A percentile compares a stretch with the other conserved stretches of the same genome.
Conservation (phyloP, 30 jellyfish, hydroid and myxozoan genomes). For the Morbakka virulenta region DNA sequence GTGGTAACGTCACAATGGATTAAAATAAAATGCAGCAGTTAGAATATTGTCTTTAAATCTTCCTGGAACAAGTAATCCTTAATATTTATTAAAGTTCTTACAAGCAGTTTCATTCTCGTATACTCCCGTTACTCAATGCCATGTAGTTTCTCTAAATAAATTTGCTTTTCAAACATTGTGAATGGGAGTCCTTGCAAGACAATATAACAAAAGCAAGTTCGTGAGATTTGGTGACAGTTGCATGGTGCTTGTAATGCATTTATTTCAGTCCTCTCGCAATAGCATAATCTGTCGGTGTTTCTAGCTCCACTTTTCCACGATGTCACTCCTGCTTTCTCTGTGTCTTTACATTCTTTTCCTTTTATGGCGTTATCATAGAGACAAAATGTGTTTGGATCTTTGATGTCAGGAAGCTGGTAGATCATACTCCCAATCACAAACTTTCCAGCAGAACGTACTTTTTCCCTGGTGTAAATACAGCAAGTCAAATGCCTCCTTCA, state of each 20-base stretch:
- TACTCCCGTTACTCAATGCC: not conserved
- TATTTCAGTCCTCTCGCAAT: not conserved
- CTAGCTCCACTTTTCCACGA: not conserved
- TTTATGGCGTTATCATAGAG: not conserved
- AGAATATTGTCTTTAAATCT: not conserved
- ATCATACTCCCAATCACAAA: too few relatives aligned
- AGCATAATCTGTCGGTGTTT: not conserved
- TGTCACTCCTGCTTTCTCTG: not conserved
- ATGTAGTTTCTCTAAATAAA: not conserved
- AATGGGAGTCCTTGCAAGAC: not conserved
- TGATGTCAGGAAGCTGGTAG: not conserved
- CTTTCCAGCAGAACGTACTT: not conserved
- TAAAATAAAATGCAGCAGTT: not conserved
- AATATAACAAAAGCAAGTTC: too few relatives aligned
- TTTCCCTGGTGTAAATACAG: not conserved
- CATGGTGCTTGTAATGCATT: not conserved
- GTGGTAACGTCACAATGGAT: not conserved
- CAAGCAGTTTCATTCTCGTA: not conserved
- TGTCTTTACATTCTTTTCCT: not conserved
- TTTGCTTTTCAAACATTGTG: not conserved
- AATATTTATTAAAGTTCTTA: too few relatives aligned
- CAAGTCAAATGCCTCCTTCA: not conserved
- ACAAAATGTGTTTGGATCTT: not conserved
- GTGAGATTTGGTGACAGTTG: too few relatives aligned
- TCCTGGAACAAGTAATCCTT: not conserved